phyloP scores from a whole-genome alignment of 2,113 vertebrate species.

The Nothoprocta pentlandii region DNA sequence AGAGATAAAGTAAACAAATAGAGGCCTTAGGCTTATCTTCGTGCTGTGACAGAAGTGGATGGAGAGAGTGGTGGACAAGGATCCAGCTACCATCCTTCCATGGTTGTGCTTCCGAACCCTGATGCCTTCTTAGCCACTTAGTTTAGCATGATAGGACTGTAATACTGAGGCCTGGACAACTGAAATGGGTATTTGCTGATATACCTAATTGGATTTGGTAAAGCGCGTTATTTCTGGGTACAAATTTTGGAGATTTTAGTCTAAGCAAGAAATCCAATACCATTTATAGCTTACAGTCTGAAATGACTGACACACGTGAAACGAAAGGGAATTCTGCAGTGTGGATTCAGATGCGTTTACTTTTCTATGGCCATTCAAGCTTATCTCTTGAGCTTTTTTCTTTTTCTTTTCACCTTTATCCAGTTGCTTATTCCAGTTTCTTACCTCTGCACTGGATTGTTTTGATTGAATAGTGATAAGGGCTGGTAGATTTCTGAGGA shows the following conservation, averaged over 20 bases:
- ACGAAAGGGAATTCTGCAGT: not conserved
- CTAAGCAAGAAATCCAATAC: not conserved
- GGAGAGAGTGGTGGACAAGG: not conserved
- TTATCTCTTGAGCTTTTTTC: not conserved
- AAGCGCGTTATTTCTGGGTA: not conserved
- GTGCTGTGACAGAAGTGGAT: not conserved
- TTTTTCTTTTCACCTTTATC: not conserved
- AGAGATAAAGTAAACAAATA: not conserved
- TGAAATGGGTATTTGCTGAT: not conserved
- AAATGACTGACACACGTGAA: not conserved
- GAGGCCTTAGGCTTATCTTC: not conserved
- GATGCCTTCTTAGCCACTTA: not conserved
- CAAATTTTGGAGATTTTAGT: not conserved
- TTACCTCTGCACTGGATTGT: not conserved
- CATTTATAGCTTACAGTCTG: not conserved
- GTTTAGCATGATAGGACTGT: not conserved
- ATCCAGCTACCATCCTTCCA: not conserved
- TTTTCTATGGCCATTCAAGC: not conserved
- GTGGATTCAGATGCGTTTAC: accelerated
- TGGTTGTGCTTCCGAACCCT: not conserved
- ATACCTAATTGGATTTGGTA: not conserved
- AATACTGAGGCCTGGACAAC: not conserved
- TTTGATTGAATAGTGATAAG: not conserved
- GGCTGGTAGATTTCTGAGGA: not conserved
- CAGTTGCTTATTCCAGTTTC: not conserved